A percentile compares a stretch with the other conserved stretches of the same genome.
phyloP scores from a whole-genome alignment of 2,888 invertebrate genomes.

The Drosophila percnosoma region DNA sequence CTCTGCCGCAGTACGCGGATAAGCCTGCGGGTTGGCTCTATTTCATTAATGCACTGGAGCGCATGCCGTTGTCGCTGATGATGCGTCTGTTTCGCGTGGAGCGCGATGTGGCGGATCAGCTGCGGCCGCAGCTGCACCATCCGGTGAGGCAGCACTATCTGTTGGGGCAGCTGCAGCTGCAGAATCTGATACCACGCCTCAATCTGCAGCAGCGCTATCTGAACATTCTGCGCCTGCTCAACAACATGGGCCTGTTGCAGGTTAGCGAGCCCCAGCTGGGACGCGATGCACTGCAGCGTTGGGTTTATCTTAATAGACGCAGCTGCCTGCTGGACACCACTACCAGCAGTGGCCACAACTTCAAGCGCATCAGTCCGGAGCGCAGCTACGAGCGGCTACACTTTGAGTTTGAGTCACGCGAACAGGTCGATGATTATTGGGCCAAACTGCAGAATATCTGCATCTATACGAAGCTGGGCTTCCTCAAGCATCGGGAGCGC shows the following conservation, averaged over 20 bases:
- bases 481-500: conserved; percentile 50
- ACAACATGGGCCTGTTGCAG: conserved; percentile 89
- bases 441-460: conserved; percentile 89
- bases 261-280: conserved; percentile 87
- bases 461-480: conserved; percentile 87
- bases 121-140: conserved; percentile 87
- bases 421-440: conserved; percentile 89
- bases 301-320: conserved; percentile 89
- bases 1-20: conserved; percentile 87
- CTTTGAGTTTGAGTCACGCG: conserved; percentile 86
- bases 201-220: conserved; percentile 71
- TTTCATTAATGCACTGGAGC: conserved; percentile 88
- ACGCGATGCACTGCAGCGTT: conserved; percentile 88
- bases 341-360: conserved; percentile 87
- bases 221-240: conserved; percentile 86
- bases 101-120: conserved; percentile 85
- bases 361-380: conserved; percentile 86
- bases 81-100: conserved; percentile 88
- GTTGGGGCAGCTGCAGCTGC: conserved; percentile 86
- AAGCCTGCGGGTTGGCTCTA: conserved; percentile 89
- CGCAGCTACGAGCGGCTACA: conserved; percentile 86
- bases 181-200: conserved; percentile 73
- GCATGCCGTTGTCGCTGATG: conserved; percentile 90
- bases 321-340: conserved; percentile 89
- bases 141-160: conserved; percentile 88